phyloP scores from a whole-genome alignment of 1,140 invertebrate genomes.

The Radopholus similis region DNA sequence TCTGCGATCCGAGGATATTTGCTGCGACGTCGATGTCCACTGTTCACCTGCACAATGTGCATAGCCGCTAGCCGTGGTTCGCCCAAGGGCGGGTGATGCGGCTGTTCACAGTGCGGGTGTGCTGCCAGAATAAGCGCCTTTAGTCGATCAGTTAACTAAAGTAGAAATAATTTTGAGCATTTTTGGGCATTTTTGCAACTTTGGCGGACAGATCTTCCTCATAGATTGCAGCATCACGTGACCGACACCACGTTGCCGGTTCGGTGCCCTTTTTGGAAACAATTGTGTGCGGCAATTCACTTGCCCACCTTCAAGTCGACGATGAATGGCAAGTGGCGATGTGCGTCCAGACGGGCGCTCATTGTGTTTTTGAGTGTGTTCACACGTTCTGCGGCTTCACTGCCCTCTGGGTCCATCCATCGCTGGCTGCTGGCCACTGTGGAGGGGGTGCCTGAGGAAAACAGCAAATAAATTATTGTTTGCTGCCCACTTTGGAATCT shows the following conservation, averaged over 20 bases:
- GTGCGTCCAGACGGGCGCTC: neutral
- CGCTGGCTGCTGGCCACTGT: slow-evolving; percentile 9
- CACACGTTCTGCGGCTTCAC: slow-evolving; percentile 13
- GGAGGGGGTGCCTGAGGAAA: neutral
- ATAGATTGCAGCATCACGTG: slow-evolving; percentile 2
- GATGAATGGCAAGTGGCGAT: slow-evolving; percentile 18
- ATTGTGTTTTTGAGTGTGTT: slow-evolving; percentile 24
- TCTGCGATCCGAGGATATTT: slow-evolving; percentile 2
- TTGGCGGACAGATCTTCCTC: neutral
- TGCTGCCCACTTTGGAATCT: slow-evolving; percentile 38
- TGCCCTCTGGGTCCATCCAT: slow-evolving; percentile 20
- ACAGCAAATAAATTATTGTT: slow-evolving; percentile 7
- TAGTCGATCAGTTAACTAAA: neutral
- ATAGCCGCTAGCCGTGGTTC: neutral
- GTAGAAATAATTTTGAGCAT: neutral
- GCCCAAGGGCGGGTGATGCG: neutral
- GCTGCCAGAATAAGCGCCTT: slow-evolving; percentile 7
- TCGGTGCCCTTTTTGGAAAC: neutral
- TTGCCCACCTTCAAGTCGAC: slow-evolving; percentile 17
- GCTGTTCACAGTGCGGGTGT: slow-evolving; percentile 7
- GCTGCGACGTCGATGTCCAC: neutral
- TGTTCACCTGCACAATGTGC: neutral
- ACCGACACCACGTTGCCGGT: neutral
- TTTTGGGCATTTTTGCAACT: neutral
- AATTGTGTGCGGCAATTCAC: neutral